Evolutionary conservation across 2,113 vertebrate genomes (phyloP).

Genomic region (Alethe castanea): DNA sequence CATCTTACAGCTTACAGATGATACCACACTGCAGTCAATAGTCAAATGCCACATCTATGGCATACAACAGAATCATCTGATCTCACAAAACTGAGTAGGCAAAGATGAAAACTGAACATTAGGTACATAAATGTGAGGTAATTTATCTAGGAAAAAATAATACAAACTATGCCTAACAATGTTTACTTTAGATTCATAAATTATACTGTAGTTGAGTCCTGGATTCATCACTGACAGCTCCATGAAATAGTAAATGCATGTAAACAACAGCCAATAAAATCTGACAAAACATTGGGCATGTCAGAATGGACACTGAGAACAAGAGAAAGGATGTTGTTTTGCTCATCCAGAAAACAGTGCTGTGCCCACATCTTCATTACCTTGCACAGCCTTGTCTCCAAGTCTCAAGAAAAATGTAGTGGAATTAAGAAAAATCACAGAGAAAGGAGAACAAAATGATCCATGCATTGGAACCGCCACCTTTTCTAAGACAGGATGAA

Average conservation of each 20-base stretch:
- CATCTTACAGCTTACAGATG: not conserved
- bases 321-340: not conserved
- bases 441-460: not conserved
- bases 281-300: not conserved
- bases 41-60: not conserved
- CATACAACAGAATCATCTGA: not conserved
- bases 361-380: not conserved
- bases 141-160: not conserved
- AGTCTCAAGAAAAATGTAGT: not conserved
- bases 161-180: not conserved
- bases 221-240: not conserved
- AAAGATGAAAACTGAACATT: not conserved
- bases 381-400: not conserved
- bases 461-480: accelerated
- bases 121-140: not conserved
- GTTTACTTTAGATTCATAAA: not conserved
- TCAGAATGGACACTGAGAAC: not conserved
- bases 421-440: not conserved
- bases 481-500: not conserved
- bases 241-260: not conserved
- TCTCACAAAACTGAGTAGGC: not conserved
- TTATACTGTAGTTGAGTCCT: not conserved
- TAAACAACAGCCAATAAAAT: not conserved
- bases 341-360: not conserved
- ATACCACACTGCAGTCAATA: not conserved